Evolutionary conservation across 1,140 invertebrate species (phyloP).

Genomic region (Euglossa dilemma): DNA sequence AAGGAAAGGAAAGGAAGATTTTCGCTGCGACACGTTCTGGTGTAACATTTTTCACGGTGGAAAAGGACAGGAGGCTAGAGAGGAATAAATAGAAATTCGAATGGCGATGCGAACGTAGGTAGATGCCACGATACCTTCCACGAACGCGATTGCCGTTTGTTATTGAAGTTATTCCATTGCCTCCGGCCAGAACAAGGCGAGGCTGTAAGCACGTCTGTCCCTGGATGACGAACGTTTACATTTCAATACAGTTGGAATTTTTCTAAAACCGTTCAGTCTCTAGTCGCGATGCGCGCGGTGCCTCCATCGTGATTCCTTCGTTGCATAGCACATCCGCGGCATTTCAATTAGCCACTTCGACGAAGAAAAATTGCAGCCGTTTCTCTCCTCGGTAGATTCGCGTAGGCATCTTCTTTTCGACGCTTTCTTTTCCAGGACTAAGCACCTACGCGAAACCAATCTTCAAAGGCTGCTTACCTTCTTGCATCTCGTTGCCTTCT

Average conservation of each 20-base stretch:
- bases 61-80: background rate
- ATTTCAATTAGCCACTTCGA: conserved; percentile 43
- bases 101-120: conserved; percentile 33
- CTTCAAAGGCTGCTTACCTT: background rate
- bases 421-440: background rate
- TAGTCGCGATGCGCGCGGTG: conserved; percentile 58
- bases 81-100: background rate
- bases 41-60: background rate
- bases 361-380: conserved; percentile 31
- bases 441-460: background rate
- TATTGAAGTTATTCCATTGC: conserved; percentile 79
- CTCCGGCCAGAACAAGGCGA: conserved; percentile 76
- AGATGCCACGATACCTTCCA: conserved; percentile 52
- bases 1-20: background rate
- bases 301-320: conserved; percentile 45
- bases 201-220: conserved; percentile 70
- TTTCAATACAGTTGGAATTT: conserved; percentile 72
- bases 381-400: background rate
- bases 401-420: background rate
- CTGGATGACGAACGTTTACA: conserved; percentile 76
- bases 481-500: background rate
- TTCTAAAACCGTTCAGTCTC: conserved; percentile 66
- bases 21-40: background rate
- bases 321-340: conserved; percentile 46
- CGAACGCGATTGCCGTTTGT: conserved; percentile 71